Evolutionary conservation across 2,797 vertebrate genomes (phyloP), one percentile per base, ranked within the genome.

Genomic region (Hypotaenidia philippensis): DNA sequence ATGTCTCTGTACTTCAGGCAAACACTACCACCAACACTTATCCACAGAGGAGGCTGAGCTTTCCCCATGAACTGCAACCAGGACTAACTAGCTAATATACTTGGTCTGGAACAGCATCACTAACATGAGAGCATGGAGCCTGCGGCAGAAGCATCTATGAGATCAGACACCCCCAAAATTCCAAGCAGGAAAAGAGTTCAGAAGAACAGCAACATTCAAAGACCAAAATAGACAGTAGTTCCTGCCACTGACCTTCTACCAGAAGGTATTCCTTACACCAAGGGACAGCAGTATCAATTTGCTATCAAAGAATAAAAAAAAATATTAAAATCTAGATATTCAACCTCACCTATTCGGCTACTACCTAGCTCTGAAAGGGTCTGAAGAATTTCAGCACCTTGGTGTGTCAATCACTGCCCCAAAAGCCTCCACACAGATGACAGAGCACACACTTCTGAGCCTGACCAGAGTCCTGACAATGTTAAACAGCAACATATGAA

Each of bases 91-190:
- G 17, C 26, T 72, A 13, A 70, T 7, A 6, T 4, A 14, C 38
- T 83, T 60, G 27, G 34, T 68, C 26, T 50, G 53, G 53, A 71
- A 40, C 2, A 2, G 21, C 52, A 31, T 65, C 40, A 78, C 13
- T 71, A 19, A 32, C 0, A 0, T 27, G 22, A 61, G 27, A 41
- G 8, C 3, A 10, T 6, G 12, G 13, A 83, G 23, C 44, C 22
- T 38, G 40, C 5, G 10, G 25, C 27, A 80, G 49, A 81, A 85
- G 8, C 14, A 38, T 13, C 18, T 63, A 8, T 9, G 10, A 72
- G 26, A 80, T 65, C 36, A 70, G 25, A 59, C 31, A 66, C 8
- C 5, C 2, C 6, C 7, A 45, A 23, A 72, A 41, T 61, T 79
- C 18, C 18, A 29, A 19, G 7, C 13, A 0, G 23, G 23, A 25